A percentile compares a stretch with the other conserved stretches of the same genome.
These are phyloP conservation scores for Sisor rabdophorus DNA, from an alignment of 2,113 vertebrate genomes.

Conservation along the genomic window DNA sequence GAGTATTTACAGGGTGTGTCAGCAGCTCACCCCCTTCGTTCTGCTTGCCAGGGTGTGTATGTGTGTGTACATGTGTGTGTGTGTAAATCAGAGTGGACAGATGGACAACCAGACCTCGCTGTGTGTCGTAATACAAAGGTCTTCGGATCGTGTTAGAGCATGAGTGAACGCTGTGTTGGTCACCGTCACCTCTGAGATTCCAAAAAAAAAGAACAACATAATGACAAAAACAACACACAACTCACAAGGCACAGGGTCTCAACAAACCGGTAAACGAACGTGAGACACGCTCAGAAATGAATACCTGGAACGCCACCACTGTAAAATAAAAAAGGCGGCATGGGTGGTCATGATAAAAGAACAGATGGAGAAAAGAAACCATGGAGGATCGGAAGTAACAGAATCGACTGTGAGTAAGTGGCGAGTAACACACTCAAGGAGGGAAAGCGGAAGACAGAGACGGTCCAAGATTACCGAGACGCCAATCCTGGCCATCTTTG, in stretches of 20 bases:
- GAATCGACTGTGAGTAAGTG: background rate
- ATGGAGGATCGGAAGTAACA: slow-evolving; percentile 1
- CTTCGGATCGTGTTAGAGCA: slow-evolving; percentile 11
- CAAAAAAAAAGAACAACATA: background rate
- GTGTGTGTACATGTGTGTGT: slow-evolving; percentile 13
- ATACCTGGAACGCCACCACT: background rate
- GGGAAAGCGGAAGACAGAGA: background rate
- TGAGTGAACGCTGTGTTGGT: slow-evolving; percentile 24
- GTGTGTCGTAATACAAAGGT: slow-evolving; percentile 27
- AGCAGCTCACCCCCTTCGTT: slow-evolving; percentile 4
- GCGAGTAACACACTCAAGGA: slow-evolving; percentile 13
- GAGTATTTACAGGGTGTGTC: slow-evolving; percentile 21
- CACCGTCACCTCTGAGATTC: slow-evolving; percentile 1
- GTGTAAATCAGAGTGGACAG: slow-evolving; percentile 22
- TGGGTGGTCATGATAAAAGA: background rate
- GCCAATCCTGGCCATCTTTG: slow-evolving; percentile 26
- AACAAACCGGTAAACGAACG: slow-evolving; percentile 28
- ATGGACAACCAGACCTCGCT: slow-evolving; percentile 37
- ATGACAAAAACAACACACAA: slow-evolving; percentile 40
- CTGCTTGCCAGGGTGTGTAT: slow-evolving; percentile 18
- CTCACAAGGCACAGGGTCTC: slow-evolving; percentile 1
- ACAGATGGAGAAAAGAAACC: slow-evolving; percentile 20
- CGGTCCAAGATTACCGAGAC: slow-evolving; percentile 16
- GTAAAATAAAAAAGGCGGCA: background rate
- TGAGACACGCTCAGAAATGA: slow-evolving; percentile 6